Evolutionary conservation across 2,888 invertebrate genomes (phyloP).

Genomic region (Acheta domesticus): DNA sequence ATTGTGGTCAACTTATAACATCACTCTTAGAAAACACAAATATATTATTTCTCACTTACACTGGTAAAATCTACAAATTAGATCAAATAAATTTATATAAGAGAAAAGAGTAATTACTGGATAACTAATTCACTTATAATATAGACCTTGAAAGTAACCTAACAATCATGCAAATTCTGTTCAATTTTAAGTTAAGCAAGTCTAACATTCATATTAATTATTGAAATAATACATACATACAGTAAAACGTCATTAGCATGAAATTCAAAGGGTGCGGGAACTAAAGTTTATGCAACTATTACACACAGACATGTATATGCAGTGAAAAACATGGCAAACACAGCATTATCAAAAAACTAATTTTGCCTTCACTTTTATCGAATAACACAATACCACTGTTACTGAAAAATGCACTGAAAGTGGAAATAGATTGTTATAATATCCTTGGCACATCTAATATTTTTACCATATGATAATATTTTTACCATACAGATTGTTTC

Average conservation of each 20-base stretch:
- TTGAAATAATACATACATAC: slow-evolving; percentile 18
- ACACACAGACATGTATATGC: slow-evolving; percentile 11
- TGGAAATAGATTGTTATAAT: not conserved
- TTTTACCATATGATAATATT: slow-evolving; percentile 3
- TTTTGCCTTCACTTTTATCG: not conserved
- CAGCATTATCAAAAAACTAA: slow-evolving; percentile 10
- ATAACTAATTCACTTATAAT: not conserved
- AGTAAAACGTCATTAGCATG: slow-evolving; percentile 18
- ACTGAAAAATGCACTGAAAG: slow-evolving; percentile 11
- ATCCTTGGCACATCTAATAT: not conserved
- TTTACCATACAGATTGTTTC: not conserved
- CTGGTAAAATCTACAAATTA: slow-evolving; percentile 9
- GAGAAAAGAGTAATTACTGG: slow-evolving; percentile 3
- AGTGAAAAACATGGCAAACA: slow-evolving; percentile 18
- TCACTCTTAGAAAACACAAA: not conserved
- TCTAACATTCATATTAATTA: slow-evolving; percentile 9
- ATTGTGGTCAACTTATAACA: slow-evolving; percentile 18
- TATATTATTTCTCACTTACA: not conserved
- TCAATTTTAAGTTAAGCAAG: slow-evolving; percentile 7
- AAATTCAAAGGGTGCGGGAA: slow-evolving; percentile 18
- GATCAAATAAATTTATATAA: not conserved
- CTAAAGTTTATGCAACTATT: slow-evolving; percentile 7
- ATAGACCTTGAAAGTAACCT: not conserved
- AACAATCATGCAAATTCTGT: not conserved
- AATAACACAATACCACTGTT: not conserved